These are phyloP conservation scores for Pogonophryne albipinna DNA, from an alignment of 2,797 vertebrate genomes.

Conservation along the genomic window DNA sequence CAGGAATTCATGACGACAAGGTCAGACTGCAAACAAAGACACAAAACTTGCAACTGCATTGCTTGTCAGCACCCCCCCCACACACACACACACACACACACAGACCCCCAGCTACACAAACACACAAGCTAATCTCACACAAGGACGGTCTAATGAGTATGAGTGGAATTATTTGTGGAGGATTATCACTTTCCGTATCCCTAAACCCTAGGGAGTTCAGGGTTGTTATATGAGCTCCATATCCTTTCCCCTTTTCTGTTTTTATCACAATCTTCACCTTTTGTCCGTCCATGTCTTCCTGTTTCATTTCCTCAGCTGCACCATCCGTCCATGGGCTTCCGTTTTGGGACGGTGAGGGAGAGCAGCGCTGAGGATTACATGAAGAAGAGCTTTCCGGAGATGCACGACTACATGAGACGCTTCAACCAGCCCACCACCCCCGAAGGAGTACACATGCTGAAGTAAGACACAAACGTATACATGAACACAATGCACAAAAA, in stretches of 20 bases:
- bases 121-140: conserved; percentile 59
- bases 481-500: not conserved
- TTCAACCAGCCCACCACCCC: conserved; percentile 94
- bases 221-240: conserved; percentile 28
- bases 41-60: conserved; percentile 21
- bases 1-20: conserved; percentile 93
- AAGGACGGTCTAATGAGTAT: conserved; percentile 68
- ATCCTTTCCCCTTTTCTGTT: not conserved
- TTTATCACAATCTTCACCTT: conserved; percentile 58
- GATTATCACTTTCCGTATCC: conserved; percentile 60
- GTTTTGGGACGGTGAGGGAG: conserved; percentile 95
- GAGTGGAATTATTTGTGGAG: conserved; percentile 59
- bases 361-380: conserved; percentile 98
- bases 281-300: conserved; percentile 85
- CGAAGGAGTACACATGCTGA: conserved; percentile 89
- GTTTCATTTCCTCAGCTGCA: conserved; percentile 89
- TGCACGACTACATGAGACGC: conserved; percentile 93
- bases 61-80: conserved; percentile 9
- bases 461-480: conserved; percentile 85
- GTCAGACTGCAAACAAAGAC: conserved; percentile 76
- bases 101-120: not conserved
- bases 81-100: conserved; percentile 9
- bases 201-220: conserved; percentile 55
- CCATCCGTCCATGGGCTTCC: conserved; percentile 93
- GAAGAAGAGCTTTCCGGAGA: conserved; percentile 96